A percentile compares a stretch with the other conserved stretches of the same genome.
Evolutionary conservation across 2,888 invertebrate genomes (phyloP).

Genomic region (Diaphora mendica): DNA sequence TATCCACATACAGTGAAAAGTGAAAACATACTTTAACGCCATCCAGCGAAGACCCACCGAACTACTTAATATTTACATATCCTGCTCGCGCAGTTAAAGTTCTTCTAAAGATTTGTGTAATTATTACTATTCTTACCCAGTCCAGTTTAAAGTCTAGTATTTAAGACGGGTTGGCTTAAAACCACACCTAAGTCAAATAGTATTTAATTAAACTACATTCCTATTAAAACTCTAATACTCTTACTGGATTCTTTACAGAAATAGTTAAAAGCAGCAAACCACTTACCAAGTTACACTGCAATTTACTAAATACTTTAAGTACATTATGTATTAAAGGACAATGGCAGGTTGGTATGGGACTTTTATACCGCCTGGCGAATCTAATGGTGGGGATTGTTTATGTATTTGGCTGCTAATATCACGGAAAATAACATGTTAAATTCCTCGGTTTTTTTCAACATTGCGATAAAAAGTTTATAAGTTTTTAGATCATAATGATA

Average conservation of each 20-base stretch:
- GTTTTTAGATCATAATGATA: too few species aligned
- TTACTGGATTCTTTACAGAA: neutral
- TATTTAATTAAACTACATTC: constrained; percentile 1
- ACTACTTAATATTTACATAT: neutral
- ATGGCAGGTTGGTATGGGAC: too few species aligned
- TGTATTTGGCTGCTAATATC: too few species aligned
- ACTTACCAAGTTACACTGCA: neutral
- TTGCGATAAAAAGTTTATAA: too few species aligned
- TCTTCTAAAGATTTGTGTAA: neutral
- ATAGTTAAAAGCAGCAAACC: neutral
- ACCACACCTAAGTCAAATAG: neutral
- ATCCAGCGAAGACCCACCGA: neutral
- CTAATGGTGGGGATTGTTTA: too few species aligned
- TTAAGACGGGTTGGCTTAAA: neutral
- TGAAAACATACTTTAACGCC: neutral
- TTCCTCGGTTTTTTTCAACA: too few species aligned
- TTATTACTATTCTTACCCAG: neutral
- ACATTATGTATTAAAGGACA: neutral
- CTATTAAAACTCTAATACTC: neutral
- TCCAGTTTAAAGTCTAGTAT: neutral
- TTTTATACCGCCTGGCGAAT: too few species aligned
- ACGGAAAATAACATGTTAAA: too few species aligned
- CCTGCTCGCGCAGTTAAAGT: neutral
- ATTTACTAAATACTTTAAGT: neutral
- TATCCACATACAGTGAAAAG: neutral